phyloP scores from a whole-genome alignment of 2,797 vertebrate species.

The Silurus lanzhouensis region DNA sequence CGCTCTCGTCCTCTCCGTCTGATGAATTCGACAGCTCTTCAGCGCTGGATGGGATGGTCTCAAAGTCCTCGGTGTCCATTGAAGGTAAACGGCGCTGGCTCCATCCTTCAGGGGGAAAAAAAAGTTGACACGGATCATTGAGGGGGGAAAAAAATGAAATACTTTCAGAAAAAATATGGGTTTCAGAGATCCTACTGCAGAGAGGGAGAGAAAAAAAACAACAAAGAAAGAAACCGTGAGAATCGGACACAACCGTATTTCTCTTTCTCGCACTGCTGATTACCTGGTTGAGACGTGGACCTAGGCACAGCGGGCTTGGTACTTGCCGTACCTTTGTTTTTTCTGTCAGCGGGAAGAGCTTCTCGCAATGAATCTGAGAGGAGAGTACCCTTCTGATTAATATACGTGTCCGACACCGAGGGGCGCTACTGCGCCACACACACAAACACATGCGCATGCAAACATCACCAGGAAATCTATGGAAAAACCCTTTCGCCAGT shows the following conservation, averaged over 20 bases:
- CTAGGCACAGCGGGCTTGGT: slow-evolving; percentile 75
- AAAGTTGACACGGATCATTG: not conserved
- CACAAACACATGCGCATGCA: slow-evolving; percentile 27
- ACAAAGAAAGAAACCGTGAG: slow-evolving; percentile 1
- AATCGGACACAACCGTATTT: slow-evolving; percentile 6
- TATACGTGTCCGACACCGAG: not conserved
- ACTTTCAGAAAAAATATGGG: not conserved
- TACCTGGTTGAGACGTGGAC: slow-evolving; percentile 78
- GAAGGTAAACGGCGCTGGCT: slow-evolving; percentile 80
- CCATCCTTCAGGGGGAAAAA: slow-evolving; percentile 75
- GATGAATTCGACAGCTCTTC: slow-evolving; percentile 92
- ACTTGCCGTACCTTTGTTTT: slow-evolving; percentile 71
- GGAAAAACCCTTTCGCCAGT: not conserved
- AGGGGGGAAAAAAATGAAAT: not conserved
- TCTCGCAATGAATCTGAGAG: slow-evolving; percentile 80
- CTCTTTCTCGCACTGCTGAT: slow-evolving; percentile 26
- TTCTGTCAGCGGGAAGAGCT: slow-evolving; percentile 76
- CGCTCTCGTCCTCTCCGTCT: slow-evolving; percentile 82
- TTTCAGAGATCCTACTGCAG: not conserved
- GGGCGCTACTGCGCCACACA: not conserved
- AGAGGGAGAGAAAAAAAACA: too few relatives aligned
- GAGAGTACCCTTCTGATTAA: slow-evolving; percentile 68
- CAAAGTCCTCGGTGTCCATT: slow-evolving; percentile 83
- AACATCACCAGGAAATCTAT: not conserved
- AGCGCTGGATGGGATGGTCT: slow-evolving; percentile 86